phyloP scores from a whole-genome alignment of 2,113 vertebrate genomes.

The Percopsis transmontana region DNA sequence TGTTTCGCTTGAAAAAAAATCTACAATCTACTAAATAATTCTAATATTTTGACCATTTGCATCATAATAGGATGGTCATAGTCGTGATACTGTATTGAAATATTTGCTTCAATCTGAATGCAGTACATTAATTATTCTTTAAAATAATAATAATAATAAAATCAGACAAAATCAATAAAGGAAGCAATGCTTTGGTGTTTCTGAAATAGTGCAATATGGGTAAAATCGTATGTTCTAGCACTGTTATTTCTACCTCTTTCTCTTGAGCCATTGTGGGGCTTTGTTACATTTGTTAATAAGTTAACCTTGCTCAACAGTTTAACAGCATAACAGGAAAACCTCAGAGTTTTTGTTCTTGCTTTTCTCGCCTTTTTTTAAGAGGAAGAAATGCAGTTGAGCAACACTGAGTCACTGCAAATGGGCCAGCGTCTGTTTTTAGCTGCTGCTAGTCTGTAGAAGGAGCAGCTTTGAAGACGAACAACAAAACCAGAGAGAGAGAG shows the following conservation, averaged over 20 bases:
- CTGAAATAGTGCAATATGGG: conserved; percentile 31
- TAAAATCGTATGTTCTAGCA: conserved; percentile 14
- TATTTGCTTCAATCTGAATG: not conserved
- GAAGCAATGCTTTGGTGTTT: not conserved
- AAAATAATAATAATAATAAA: not conserved
- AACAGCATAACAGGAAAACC: conserved; percentile 73
- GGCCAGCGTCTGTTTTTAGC: conserved; percentile 35
- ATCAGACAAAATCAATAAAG: not conserved
- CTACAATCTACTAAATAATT: no score
- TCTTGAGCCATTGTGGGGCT: not conserved
- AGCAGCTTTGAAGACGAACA: conserved; percentile 38
- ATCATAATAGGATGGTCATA: no score
- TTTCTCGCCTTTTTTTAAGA: conserved; percentile 48
- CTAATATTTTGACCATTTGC: no score
- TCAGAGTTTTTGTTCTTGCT: conserved; percentile 56
- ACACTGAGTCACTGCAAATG: conserved; percentile 48
- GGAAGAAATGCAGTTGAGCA: conserved; percentile 64
- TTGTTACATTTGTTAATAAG: conserved; percentile 16
- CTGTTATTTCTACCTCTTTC: conserved; percentile 21
- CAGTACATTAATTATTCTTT: not conserved
- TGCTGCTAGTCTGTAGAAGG: conserved; percentile 1
- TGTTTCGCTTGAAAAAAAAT: no score
- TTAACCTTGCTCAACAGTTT: conserved; percentile 36
- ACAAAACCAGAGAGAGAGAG: not conserved
- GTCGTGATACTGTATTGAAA: no score